These are phyloP conservation scores for Myripristis jacobus DNA, from an alignment of 2,797 vertebrate species.

Conservation along the genomic window DNA sequence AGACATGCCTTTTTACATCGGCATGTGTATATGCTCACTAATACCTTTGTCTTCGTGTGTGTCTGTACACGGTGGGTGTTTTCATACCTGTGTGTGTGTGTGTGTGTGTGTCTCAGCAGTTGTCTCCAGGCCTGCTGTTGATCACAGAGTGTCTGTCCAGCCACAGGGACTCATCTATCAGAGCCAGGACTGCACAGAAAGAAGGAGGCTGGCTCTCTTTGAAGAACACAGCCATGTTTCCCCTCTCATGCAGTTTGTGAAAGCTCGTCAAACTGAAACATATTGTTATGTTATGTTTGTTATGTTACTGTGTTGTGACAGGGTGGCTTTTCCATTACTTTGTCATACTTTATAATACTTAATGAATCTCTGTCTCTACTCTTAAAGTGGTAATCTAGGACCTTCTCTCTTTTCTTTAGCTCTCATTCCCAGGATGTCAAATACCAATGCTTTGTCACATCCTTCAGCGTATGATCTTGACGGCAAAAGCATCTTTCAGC, in stretches of 20 bases:
- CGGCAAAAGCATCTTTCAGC: too few relatives aligned
- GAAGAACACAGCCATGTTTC: too few relatives aligned
- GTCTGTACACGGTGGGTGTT: background rate
- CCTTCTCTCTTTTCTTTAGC: too few relatives aligned
- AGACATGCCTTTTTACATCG: conserved; percentile 1
- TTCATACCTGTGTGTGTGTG: conserved; percentile 6
- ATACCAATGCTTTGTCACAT: too few relatives aligned
- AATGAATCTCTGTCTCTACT: too few relatives aligned
- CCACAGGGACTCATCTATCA: conserved; percentile 85
- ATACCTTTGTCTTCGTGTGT: background rate
- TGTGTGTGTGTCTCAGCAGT: conserved; percentile 28
- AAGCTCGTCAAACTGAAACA: background rate
- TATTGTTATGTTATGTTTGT: background rate
- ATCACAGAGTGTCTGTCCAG: conserved; percentile 85
- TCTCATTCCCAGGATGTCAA: too few relatives aligned
- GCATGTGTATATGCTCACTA: background rate
- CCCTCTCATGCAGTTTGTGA: background rate
- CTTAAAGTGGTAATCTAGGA: too few relatives aligned
- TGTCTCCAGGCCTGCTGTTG: conserved; percentile 85
- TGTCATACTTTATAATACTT: background rate
- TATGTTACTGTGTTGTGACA: background rate
- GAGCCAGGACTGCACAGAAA: conserved; percentile 15
- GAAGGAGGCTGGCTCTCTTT: background rate
- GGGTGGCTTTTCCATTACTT: too few relatives aligned
- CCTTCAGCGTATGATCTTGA: too few relatives aligned